Base-by-base conservation (phyloP, 2,888 invertebrate genomes). In the Melinopterus prodromus region DNA sequence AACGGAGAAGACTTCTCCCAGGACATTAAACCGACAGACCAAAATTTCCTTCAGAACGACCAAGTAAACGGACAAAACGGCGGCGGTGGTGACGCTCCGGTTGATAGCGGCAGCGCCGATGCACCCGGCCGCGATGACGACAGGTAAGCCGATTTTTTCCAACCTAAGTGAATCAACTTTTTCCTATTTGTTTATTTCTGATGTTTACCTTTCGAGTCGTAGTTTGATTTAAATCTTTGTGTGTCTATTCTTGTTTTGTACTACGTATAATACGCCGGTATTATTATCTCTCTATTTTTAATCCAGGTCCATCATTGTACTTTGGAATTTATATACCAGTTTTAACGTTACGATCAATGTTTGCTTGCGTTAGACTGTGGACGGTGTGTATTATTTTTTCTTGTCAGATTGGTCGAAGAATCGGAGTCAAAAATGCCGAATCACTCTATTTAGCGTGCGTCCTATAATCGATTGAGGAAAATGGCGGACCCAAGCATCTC, bases 1-100 rank as follows among this genome's bases (percentile, higher is more conserved):
- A 95, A 94, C 90, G 94, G 94, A 89, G 95, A 95, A 90, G 95
- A 95, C 90, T 94, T 94, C 90, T 94, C 94, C 85, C 93, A 94
- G 92, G 94, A 94, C 88, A 93, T 94, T 86, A 92, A 92, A 87
- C 85, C 86, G 80, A 90, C 91, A 76, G 94, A 94, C 86, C 93
- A 93, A 89, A 90, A 90, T 84, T 91, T 91, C 83, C 90, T 91
- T 83, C 93, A 93, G 90, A 91, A 84, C 76, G 86, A 87, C 81
- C 83, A 81, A 26, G 89, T 90, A 83, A 88, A 90, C 76, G 90
- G 90, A 81, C 93, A 93, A 88, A 93, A 93, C 88, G 93, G 93
- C 88, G 92, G 92, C 84, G 94, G 93, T 85, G 94, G 93, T 88
- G 93, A 92, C 87, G 92, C 92, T 86, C 92, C 92, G 86, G 87